Evolutionary conservation across 2,888 invertebrate genomes (phyloP), one percentile per base, ranked within the genome.

Genomic region (Eugnorisma glareosa): DNA sequence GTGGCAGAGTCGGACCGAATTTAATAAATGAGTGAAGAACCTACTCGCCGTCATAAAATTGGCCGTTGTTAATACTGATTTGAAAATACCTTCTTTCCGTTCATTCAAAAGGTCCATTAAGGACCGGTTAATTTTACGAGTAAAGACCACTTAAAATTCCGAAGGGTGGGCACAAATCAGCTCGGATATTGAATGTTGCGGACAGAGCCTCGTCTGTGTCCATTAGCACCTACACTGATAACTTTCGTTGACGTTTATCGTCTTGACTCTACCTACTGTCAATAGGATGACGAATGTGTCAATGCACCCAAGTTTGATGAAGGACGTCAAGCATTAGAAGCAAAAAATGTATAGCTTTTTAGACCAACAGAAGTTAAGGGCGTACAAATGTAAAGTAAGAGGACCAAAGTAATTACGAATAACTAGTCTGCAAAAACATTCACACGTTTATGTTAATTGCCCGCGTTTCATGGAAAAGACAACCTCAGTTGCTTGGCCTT

Each of bases 161-260:
- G 83, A 86, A 89, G 89, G 92, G 91, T 91, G 91, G 89, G 88
- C 92, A 92, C 91, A 93, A 94, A 95, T 94, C 92, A 90, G 91
- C 91, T 94, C 94, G 94, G 95, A 94, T 94, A 94, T 94, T 92
- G 92, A 93, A 92, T 91, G 91, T 92, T 91, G 90, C 93, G 92
- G 92, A 92, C 92, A 88, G 89, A 90, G 89, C 88, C 89, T 89
- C 86, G 88, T 89, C 89, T 90, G 89, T 90, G 90, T 90, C 93
- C 95, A 95, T 95, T 95, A 95, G 92, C 95, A 94, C 93, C 93
- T 92, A 89, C 84, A 89, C 93, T 93, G 93, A 93, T 92, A 91
- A 86, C 84, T 85, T 82, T 86, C 86, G 89, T 86, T 89, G 93
- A 93, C 91, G 92, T 88, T 92, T 91, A 91, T 90, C 90, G 88